These are phyloP conservation scores for Dryobotodes eremita DNA, from an alignment of 2,888 invertebrate species.

Conservation along the genomic window DNA sequence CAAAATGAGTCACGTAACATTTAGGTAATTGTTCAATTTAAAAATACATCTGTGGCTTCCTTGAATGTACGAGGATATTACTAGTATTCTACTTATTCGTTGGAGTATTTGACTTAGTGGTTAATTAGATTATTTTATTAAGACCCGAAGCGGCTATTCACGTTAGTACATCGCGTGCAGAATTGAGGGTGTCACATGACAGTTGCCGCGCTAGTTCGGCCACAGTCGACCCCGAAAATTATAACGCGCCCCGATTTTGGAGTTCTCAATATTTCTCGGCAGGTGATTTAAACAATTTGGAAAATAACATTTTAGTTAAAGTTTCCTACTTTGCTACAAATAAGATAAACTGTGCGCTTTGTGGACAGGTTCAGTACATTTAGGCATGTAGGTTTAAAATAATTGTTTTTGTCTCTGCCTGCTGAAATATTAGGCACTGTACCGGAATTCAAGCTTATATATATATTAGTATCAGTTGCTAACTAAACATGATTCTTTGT, in stretches of 20 bases:
- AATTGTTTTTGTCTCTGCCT: neutral
- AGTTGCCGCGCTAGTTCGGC: slow-evolving; percentile 41
- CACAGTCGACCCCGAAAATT: slow-evolving; percentile 46
- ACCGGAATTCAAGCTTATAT: neutral
- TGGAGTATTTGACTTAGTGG: slow-evolving; percentile 28
- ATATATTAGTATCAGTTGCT: neutral
- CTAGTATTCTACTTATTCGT: slow-evolving; percentile 18
- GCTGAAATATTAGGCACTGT: neutral
- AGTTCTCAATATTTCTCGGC: slow-evolving; percentile 10
- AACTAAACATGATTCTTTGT: slow-evolving; percentile 10
- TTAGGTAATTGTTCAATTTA: slow-evolving; percentile 57
- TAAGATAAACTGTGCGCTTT: neutral
- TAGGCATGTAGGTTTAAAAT: neutral
- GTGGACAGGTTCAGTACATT: neutral
- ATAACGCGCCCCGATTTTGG: slow-evolving; percentile 37
- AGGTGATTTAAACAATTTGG: neutral
- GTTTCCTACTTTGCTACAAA: neutral
- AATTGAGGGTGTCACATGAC: slow-evolving; percentile 59
- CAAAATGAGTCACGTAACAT: slow-evolving; percentile 47
- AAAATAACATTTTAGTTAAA: neutral
- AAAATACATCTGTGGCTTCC: slow-evolving; percentile 42
- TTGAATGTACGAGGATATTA: slow-evolving; percentile 29
- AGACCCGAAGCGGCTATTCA: slow-evolving; percentile 36
- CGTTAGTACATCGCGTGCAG: slow-evolving; percentile 56
- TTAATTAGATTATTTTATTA: slow-evolving; percentile 56